These are phyloP conservation scores for Trachelus troglodyta DNA, from an alignment of 2,888 invertebrate genomes.

Conservation along the genomic window DNA sequence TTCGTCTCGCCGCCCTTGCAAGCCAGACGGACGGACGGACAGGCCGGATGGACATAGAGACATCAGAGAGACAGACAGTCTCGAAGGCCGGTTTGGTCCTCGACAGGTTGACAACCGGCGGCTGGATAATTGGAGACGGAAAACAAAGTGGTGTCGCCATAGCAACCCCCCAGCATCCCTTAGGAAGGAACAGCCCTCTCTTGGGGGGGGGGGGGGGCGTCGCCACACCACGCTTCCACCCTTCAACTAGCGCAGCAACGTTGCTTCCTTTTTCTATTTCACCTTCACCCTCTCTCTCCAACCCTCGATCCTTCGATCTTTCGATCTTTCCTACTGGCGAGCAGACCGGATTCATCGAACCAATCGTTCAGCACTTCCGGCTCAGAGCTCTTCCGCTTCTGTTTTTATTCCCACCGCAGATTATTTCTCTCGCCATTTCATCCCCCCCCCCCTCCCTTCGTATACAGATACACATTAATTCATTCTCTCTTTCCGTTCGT, in stretches of 20 bases:
- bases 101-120: conserved; percentile 46
- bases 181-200: conserved; percentile 1
- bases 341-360: conserved; percentile 28
- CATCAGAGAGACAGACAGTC: too few relatives aligned
- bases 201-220: neutral
- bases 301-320: neutral
- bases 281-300: neutral
- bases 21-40: too few relatives aligned
- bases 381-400: neutral
- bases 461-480: too few relatives aligned
- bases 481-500: too few relatives aligned
- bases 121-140: conserved; percentile 51
- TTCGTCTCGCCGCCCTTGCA: too few relatives aligned
- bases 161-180: conserved; percentile 48
- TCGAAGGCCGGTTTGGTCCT: neutral
- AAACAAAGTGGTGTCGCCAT: conserved; percentile 52
- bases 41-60: too few relatives aligned
- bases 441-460: too few relatives aligned
- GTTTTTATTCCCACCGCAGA: neutral
- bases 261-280: neutral
- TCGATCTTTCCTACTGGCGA: too few relatives aligned
- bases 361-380: conserved; percentile 13
- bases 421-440: too few relatives aligned
- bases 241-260: neutral
- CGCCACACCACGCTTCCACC: neutral